Evolutionary conservation across 2,113 vertebrate genomes (phyloP).

Genomic region (Gorsachius goisagi): DNA sequence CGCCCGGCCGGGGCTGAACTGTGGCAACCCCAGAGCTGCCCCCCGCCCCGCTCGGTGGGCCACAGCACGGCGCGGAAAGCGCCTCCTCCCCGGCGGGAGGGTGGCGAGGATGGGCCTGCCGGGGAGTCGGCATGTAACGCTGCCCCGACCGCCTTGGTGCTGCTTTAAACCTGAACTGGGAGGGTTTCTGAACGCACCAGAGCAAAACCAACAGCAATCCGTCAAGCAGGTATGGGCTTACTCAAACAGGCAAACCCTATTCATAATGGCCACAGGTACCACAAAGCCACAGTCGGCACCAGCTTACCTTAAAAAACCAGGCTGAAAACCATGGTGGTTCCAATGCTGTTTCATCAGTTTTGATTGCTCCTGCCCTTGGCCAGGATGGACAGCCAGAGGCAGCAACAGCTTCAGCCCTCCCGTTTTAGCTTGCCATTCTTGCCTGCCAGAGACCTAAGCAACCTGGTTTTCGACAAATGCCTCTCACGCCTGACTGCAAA

Average conservation of each 20-base stretch:
- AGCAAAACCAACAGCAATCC: background rate
- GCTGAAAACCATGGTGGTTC: background rate
- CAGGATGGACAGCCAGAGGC: background rate
- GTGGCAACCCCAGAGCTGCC: background rate
- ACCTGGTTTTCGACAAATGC: background rate
- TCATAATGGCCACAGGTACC: background rate
- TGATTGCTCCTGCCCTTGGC: background rate
- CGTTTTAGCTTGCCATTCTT: rapidly evolving
- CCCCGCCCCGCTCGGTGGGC: background rate
- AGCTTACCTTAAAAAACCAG: background rate
- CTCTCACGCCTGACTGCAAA: background rate
- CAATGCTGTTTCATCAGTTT: background rate
- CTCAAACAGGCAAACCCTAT: background rate
- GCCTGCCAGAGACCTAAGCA: background rate
- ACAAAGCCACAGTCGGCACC: background rate
- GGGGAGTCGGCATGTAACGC: rapidly evolving
- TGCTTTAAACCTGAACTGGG: rapidly evolving
- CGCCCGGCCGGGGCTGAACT: rapidly evolving
- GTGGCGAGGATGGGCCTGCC: background rate
- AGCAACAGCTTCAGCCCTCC: background rate
- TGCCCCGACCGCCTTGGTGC: rapidly evolving
- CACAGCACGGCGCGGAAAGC: rapidly evolving
- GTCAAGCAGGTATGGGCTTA: background rate
- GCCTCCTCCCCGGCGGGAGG: background rate
- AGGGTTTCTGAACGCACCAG: background rate